Evolutionary conservation across 2,113 vertebrate species (phyloP).

Genomic region (Bostrychus sinensis): DNA sequence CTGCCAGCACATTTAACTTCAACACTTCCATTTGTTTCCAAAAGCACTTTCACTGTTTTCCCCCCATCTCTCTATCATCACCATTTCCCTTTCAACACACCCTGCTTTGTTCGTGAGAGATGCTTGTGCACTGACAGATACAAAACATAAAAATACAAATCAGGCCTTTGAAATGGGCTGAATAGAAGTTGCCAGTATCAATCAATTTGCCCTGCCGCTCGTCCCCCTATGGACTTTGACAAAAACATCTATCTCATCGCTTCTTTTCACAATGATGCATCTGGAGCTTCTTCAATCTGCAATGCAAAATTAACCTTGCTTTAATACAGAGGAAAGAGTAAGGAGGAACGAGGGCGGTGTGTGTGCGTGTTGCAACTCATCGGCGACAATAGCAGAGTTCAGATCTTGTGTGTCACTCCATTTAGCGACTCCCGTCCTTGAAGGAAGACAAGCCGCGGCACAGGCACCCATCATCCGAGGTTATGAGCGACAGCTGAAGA

Average conservation of each 20-base stretch:
- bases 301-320: slow-evolving; percentile 74
- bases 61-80: slow-evolving; percentile 70
- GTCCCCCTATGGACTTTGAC: slow-evolving; percentile 46
- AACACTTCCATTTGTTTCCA: slow-evolving; percentile 48
- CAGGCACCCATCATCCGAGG: slow-evolving; percentile 40
- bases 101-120: slow-evolving; percentile 3
- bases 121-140: slow-evolving; percentile 32
- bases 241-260: slow-evolving; percentile 44
- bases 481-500: slow-evolving; percentile 73
- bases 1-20: slow-evolving; percentile 83
- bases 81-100: slow-evolving; percentile 6
- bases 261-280: slow-evolving; percentile 31
- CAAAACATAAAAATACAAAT: slow-evolving; percentile 41
- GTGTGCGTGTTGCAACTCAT: slow-evolving; percentile 20
- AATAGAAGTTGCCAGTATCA: slow-evolving; percentile 44
- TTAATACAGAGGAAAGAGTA: slow-evolving; percentile 48
- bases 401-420: slow-evolving; percentile 67
- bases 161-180: slow-evolving; percentile 34
- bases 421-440: slow-evolving; percentile 67
- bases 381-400: slow-evolving; percentile 66
- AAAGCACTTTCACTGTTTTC: slow-evolving; percentile 1
- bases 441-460: slow-evolving; percentile 39
- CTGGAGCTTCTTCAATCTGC: slow-evolving; percentile 67
- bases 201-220: slow-evolving; percentile 37
- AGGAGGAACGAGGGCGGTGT: slow-evolving; percentile 12